Conservation (phyloP, 2,113 vertebrate species). For the Muntiacus muntjak region DNA sequence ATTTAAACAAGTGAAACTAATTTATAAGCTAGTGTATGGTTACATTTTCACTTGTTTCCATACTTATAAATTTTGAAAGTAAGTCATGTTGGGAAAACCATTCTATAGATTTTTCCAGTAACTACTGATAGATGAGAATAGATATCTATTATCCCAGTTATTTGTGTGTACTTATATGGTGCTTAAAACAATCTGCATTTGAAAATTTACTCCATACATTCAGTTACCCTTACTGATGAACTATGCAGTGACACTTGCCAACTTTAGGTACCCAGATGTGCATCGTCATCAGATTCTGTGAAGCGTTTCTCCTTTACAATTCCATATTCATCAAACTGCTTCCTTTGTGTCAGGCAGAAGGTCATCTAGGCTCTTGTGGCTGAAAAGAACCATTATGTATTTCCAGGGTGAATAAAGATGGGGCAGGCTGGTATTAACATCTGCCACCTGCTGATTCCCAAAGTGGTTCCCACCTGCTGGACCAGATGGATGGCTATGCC, state of each 20-base stretch:
- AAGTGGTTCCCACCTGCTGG: background rate
- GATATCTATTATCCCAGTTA: background rate
- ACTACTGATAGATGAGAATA: background rate
- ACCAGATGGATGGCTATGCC: background rate
- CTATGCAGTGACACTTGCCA: background rate
- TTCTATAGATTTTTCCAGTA: slow-evolving; percentile 14
- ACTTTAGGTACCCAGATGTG: background rate
- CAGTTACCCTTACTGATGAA: slow-evolving; percentile 11
- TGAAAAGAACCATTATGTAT: slow-evolving; percentile 31
- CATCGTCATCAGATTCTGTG: background rate
- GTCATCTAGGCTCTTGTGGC: slow-evolving; percentile 32
- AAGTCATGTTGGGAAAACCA: slow-evolving; percentile 27
- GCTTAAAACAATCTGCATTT: slow-evolving; percentile 82
- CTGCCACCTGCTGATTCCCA: background rate
- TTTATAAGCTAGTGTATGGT: background rate
- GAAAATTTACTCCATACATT: slow-evolving; percentile 73
- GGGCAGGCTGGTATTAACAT: background rate
- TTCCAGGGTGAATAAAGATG: background rate
- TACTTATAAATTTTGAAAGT: slow-evolving; percentile 35
- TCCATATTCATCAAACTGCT: slow-evolving; percentile 53
- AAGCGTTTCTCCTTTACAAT: slow-evolving; percentile 36
- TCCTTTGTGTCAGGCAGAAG: slow-evolving; percentile 26
- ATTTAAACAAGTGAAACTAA: slow-evolving; percentile 27
- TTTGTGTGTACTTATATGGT: background rate
- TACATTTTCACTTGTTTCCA: slow-evolving; percentile 53